These are phyloP conservation scores for Drosophila meridionalis DNA, from an alignment of 2,888 invertebrate genomes.

Conservation along the genomic window DNA sequence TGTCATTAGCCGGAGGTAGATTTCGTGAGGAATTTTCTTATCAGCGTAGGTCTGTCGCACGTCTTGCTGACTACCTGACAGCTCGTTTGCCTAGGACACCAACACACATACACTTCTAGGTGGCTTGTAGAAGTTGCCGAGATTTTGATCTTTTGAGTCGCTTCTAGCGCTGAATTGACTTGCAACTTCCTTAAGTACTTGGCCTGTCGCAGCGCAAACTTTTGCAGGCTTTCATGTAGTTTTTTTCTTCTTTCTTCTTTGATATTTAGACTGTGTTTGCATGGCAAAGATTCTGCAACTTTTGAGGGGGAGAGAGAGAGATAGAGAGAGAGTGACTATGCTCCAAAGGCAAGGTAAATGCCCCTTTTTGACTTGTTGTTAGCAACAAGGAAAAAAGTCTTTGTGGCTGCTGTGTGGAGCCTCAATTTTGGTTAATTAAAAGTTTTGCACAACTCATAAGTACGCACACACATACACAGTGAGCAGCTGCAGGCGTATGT, in stretches of 20 bases:
- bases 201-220: constrained; percentile 32
- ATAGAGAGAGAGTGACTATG: constrained; percentile 15
- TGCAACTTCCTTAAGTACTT: constrained; percentile 63
- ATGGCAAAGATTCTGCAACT: constrained; percentile 9
- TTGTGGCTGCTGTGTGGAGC: constrained; percentile 45
- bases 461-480: constrained; percentile 22
- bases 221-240: constrained; percentile 31
- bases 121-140: constrained; percentile 25
- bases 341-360: constrained; percentile 32
- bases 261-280: constrained; percentile 3
- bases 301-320: constrained; percentile 13
- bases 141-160: constrained; percentile 68
- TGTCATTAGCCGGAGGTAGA: constrained; percentile 24
- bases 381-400: constrained; percentile 33
- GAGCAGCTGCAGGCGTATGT: constrained; percentile 12
- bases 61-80: constrained; percentile 10
- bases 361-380: constrained; percentile 39
- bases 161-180: constrained; percentile 63
- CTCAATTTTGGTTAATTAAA: constrained; percentile 71
- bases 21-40: constrained; percentile 14
- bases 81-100: constrained; percentile 11
- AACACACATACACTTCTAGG: neutral
- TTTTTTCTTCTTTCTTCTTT: constrained; percentile 4
- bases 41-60: constrained; percentile 11
- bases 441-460: constrained; percentile 49